These are phyloP conservation scores for Phylloscopus collybita DNA, from an alignment of 2,797 vertebrate species.

Conservation along the genomic window DNA sequence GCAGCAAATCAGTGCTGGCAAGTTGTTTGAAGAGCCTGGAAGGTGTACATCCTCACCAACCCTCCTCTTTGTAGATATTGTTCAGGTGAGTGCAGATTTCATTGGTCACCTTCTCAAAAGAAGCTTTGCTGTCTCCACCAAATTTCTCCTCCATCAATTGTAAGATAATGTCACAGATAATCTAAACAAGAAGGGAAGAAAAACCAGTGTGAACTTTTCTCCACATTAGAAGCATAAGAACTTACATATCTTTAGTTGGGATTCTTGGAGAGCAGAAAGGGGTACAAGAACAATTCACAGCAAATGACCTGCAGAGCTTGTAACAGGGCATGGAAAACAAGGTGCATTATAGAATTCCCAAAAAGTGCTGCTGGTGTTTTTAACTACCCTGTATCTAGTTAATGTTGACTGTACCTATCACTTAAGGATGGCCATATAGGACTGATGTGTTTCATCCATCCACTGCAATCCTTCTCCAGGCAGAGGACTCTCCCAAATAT, in stretches of 20 bases:
- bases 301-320: not conserved
- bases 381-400: not conserved
- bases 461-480: not conserved
- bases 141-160: constrained; percentile 71
- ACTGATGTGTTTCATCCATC: not conserved
- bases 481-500: not conserved
- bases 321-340: not conserved
- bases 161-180: constrained; percentile 69
- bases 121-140: constrained; percentile 56
- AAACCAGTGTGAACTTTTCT: not conserved
- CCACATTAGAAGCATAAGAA: not conserved
- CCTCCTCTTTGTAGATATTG: constrained; percentile 47
- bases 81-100: constrained; percentile 64
- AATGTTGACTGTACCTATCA: not conserved
- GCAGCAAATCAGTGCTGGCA: not conserved
- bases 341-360: not conserved
- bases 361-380: not conserved
- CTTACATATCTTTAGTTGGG: not conserved
- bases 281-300: not conserved
- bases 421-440: not conserved
- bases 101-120: constrained; percentile 67
- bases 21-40: not conserved
- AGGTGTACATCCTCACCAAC: constrained; percentile 34
- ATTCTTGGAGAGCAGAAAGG: not conserved
- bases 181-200: constrained; percentile 39